These are phyloP conservation scores for Tortrix viridana DNA, from an alignment of 2,888 invertebrate species.

Conservation along the genomic window DNA sequence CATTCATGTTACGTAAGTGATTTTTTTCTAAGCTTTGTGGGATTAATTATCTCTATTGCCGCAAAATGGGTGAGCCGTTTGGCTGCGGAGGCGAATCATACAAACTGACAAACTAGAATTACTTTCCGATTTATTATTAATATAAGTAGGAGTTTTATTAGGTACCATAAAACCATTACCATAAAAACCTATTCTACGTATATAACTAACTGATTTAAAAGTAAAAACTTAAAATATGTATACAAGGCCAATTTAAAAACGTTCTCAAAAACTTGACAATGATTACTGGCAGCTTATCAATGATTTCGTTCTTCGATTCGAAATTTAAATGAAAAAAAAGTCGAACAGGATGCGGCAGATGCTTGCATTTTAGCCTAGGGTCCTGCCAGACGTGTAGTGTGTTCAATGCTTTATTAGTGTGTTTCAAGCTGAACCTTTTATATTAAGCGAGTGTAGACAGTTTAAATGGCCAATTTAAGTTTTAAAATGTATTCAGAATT, in stretches of 20 bases:
- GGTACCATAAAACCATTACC: no score
- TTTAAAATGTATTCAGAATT: conserved; percentile 12
- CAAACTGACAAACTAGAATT: no score
- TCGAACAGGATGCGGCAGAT: conserved; percentile 55
- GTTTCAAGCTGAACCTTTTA: conserved; percentile 32
- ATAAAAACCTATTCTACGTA: no score
- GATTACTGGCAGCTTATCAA: conserved; percentile 31
- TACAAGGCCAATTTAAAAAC: not conserved
- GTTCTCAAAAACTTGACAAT: conserved; percentile 11
- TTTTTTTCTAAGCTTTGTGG: no score
- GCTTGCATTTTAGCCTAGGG: conserved; percentile 58
- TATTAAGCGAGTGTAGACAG: conserved; percentile 28
- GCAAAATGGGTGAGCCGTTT: no score
- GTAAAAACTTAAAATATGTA: no score
- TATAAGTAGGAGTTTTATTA: no score
- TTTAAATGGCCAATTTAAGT: conserved; percentile 25
- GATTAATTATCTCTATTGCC: no score
- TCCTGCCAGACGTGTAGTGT: conserved; percentile 46
- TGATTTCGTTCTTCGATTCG: conserved; percentile 36
- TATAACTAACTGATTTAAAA: no score
- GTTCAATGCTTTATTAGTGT: conserved; percentile 36
- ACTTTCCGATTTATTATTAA: no score
- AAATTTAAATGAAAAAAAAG: conserved; percentile 35
- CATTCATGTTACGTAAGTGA: no score
- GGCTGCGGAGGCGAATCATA: no score